These are phyloP conservation scores for Dunckerocampus dactyliophorus DNA, from an alignment of 2,113 vertebrate genomes.

Conservation along the genomic window DNA sequence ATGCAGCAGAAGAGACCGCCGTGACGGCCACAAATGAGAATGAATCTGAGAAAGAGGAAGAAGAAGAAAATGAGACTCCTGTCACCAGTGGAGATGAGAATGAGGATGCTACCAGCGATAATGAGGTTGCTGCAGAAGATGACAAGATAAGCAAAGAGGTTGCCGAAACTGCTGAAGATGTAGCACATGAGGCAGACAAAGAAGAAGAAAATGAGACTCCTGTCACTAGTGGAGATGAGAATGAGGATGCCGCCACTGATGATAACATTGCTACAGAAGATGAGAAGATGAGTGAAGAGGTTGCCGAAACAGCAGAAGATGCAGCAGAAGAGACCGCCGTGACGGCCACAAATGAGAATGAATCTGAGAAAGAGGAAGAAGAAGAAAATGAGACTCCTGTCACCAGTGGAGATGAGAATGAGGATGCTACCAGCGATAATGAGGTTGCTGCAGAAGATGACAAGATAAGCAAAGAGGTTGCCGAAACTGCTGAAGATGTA, in stretches of 20 bases:
- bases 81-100: conserved; percentile 5
- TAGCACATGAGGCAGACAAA: not conserved
- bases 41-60: not conserved
- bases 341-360: conserved; percentile 2
- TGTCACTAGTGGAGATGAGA: conserved; percentile 11
- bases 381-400: conserved; percentile 4
- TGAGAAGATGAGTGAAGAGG: not conserved
- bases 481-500: not conserved
- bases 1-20: rapidly evolving
- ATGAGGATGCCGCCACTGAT: not conserved
- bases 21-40: not conserved
- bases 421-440: not conserved
- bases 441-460: not conserved
- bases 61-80: not conserved
- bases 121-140: not conserved
- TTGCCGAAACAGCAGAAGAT: not conserved
- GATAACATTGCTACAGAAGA: no score
- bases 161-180: not conserved
- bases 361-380: conserved; percentile 12
- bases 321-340: not conserved
- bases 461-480: not conserved
- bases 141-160: not conserved
- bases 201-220: conserved; percentile 1
- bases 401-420: conserved; percentile 10
- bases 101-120: not conserved